These are phyloP conservation scores for Tursiops truncatus DNA, from an alignment of 2,113 vertebrate genomes.

Conservation along the genomic window DNA sequence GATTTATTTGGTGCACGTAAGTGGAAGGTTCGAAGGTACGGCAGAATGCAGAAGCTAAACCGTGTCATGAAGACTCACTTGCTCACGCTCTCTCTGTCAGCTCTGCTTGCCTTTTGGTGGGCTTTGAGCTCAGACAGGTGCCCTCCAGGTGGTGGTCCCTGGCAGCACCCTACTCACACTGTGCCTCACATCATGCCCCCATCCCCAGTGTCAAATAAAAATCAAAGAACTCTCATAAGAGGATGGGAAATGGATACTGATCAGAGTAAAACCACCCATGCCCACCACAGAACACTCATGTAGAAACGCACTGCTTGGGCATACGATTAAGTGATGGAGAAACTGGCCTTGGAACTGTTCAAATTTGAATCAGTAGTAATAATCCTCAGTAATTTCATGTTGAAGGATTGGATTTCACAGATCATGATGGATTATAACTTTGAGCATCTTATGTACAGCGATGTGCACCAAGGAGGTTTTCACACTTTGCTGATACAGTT, in stretches of 20 bases:
- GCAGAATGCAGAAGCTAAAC: not conserved
- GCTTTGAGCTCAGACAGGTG: not conserved
- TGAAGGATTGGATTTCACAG: not conserved
- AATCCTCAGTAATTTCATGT: not conserved
- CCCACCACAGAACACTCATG: not conserved
- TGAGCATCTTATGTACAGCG: not conserved
- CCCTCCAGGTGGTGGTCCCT: not conserved
- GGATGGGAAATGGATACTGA: not conserved
- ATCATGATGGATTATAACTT: not conserved
- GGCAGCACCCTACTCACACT: not conserved
- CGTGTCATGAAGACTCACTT: rapidly evolving
- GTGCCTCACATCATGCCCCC: not conserved
- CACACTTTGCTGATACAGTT: not conserved
- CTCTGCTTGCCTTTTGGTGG: not conserved
- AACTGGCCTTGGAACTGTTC: not conserved
- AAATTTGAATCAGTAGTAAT: not conserved
- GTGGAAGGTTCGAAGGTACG: not conserved
- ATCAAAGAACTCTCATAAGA: slow-evolving; percentile 12
- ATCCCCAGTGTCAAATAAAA: not conserved
- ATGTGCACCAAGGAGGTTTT: not conserved
- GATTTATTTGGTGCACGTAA: not conserved
- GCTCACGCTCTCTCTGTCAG: not conserved
- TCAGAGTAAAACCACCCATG: not conserved
- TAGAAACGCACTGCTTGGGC: not conserved
- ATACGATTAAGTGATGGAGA: not conserved